Percentiles rank a stretch among this genome's conserved stretches.
phyloP scores from a whole-genome alignment of 2,113 vertebrate genomes.

The Heterotis niloticus region DNA sequence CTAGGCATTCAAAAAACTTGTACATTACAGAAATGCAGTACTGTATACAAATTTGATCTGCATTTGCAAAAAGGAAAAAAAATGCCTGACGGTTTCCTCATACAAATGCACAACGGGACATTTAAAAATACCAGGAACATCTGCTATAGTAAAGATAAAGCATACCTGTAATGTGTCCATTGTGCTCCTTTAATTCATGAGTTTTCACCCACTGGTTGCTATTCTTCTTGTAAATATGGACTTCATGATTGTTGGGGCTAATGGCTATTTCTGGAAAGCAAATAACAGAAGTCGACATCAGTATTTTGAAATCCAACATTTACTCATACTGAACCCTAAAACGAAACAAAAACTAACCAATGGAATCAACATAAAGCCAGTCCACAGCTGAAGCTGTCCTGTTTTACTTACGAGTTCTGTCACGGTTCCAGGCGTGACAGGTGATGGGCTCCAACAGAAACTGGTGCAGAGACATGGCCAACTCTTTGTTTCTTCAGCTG shows the following conservation, averaged over 20 bases:
- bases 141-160: background rate
- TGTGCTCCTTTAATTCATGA: conserved; percentile 96
- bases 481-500: background rate
- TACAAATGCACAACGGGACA: too few relatives aligned
- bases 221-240: conserved; percentile 97
- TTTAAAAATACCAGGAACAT: background rate
- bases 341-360: background rate
- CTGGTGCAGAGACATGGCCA: conserved; percentile 90
- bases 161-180: conserved; percentile 94
- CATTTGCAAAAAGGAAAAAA: too few relatives aligned
- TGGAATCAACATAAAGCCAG: background rate
- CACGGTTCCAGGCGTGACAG: conserved; percentile 97
- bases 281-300: background rate
- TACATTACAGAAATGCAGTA: background rate
- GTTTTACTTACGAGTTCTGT: conserved; percentile 82
- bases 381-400: background rate
- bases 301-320: too few relatives aligned
- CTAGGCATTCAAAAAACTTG: background rate
- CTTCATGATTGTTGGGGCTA: conserved; percentile 98
- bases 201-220: conserved; percentile 93
- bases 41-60: background rate
- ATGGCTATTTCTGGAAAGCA: conserved; percentile 83
- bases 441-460: conserved; percentile 98
- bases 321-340: background rate
- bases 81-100: too few relatives aligned